Conservation (phyloP, 2,113 vertebrate species). For the Poecile atricapillus region DNA sequence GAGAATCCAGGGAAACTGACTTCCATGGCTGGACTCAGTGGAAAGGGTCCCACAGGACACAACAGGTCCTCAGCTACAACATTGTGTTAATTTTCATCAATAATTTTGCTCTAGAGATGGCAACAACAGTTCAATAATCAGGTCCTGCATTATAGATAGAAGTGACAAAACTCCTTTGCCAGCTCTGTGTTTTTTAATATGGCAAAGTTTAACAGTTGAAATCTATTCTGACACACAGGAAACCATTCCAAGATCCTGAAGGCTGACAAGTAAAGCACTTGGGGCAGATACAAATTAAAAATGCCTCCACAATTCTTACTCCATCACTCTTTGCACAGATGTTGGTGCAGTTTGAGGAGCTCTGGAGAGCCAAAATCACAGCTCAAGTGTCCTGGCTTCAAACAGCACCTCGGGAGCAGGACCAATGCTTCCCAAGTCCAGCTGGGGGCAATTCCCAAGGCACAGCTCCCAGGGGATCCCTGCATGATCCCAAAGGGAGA, state of each 20-base stretch:
- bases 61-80: background rate
- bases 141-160: background rate
- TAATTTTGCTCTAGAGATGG: background rate
- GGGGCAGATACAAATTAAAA: background rate
- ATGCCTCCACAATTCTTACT: background rate
- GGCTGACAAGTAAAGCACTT: background rate
- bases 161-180: background rate
- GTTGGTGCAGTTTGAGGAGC: background rate
- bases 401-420: background rate
- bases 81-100: background rate
- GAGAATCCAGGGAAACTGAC: background rate
- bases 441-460: background rate
- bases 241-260: background rate
- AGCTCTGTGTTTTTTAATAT: background rate
- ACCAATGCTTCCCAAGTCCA: accelerated
- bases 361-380: background rate
- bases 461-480: background rate
- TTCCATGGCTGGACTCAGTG: background rate
- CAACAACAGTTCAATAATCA: background rate
- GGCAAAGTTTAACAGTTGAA: background rate
- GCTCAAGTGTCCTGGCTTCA: background rate
- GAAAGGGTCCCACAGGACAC: background rate
- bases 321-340: background rate
- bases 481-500: background rate
- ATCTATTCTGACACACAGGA: background rate